phyloP scores from a whole-genome alignment of 37 sponge, comb jelly and placozoan genomes.

The Lycopodina hypogea region DNA sequence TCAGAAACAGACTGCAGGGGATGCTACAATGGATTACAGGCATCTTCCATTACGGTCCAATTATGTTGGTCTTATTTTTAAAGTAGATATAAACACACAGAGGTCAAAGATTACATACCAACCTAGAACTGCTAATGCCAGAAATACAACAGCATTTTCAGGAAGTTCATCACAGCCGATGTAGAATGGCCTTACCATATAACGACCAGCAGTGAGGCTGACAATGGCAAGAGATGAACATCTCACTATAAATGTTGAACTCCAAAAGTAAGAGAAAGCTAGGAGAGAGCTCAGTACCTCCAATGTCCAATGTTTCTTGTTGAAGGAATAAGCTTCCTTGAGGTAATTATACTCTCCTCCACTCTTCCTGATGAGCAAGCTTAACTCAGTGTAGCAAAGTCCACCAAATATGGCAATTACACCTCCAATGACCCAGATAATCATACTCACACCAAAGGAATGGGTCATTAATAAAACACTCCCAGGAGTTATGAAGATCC shows the following conservation, averaged over 20 bases:
- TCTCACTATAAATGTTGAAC: conserved; percentile 18
- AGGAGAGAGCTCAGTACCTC: conserved; percentile 23
- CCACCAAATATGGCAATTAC: conserved; percentile 51
- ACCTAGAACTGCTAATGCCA: not conserved
- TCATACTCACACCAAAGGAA: conserved; percentile 45
- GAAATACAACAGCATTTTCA: not conserved
- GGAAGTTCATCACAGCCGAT: conserved; percentile 21
- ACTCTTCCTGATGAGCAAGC: conserved; percentile 30
- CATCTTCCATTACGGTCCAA: too few species aligned
- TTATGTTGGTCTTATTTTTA: too few species aligned
- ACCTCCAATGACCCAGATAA: conserved; percentile 55
- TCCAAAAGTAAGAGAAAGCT: conserved; percentile 49
- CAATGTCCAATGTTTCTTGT: not conserved
- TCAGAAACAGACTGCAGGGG: too few species aligned
- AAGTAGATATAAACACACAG: too few species aligned
- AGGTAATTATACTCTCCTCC: conserved; percentile 67
- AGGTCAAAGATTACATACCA: too few species aligned
- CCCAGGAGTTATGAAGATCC: conserved; percentile 76
- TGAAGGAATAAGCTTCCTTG: too few species aligned
- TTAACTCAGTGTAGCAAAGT: conserved; percentile 62
- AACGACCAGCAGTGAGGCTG: conserved; percentile 26
- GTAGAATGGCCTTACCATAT: conserved; percentile 33
- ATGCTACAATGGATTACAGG: too few species aligned
- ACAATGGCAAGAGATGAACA: conserved; percentile 30
- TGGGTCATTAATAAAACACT: conserved; percentile 20